Conservation (phyloP, 2,113 vertebrate species). For the Archilochus colubris region DNA sequence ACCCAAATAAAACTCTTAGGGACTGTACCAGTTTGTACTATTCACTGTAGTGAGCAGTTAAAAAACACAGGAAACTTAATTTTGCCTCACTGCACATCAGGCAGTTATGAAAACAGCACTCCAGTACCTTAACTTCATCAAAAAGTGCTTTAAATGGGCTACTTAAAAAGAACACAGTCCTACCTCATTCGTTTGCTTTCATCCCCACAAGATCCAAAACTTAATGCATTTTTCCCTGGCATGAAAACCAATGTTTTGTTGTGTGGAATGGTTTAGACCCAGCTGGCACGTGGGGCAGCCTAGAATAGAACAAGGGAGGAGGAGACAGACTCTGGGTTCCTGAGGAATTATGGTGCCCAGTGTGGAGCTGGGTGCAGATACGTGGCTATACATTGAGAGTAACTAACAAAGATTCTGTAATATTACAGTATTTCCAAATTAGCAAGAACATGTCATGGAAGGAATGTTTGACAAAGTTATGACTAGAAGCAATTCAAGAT, state of each 20-base stretch:
- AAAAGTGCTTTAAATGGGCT: neutral
- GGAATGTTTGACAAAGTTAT: no score
- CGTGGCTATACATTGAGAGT: neutral
- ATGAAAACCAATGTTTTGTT: neutral
- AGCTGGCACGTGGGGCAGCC: neutral
- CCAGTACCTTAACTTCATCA: neutral
- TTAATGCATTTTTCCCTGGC: neutral
- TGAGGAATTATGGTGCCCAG: neutral
- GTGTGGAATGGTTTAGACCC: neutral
- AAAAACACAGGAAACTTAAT: neutral
- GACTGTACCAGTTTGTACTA: neutral
- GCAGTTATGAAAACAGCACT: neutral
- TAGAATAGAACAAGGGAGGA: neutral
- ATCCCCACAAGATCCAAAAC: neutral
- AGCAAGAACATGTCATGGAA: neutral
- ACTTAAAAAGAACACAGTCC: neutral
- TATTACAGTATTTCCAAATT: neutral
- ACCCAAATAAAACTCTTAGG: constrained; percentile 3
- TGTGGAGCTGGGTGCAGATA: neutral
- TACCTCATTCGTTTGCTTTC: neutral
- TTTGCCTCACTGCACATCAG: neutral
- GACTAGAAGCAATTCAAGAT: no score
- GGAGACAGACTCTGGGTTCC: neutral
- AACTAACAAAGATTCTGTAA: neutral
- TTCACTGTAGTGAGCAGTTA: neutral